Evolutionary conservation across 2,797 vertebrate species (phyloP).

Genomic region (Picus viridis): DNA sequence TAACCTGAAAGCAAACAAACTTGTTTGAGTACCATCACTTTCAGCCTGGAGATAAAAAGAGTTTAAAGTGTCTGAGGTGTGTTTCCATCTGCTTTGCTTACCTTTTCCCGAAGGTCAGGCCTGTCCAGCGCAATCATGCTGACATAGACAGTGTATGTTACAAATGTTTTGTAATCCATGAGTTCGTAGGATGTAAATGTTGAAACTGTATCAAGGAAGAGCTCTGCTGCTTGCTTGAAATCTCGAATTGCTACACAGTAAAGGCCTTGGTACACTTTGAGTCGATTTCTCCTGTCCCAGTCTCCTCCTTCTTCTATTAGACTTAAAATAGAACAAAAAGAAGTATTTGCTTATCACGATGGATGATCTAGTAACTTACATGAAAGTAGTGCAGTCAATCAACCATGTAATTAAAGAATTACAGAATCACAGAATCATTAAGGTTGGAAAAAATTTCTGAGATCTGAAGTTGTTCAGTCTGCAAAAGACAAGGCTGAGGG

Average conservation of each 20-base stretch:
- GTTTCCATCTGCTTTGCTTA: slow-evolving; percentile 42
- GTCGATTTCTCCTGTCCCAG: slow-evolving; percentile 96
- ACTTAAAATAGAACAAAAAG: slow-evolving; percentile 74
- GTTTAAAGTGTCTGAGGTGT: background rate
- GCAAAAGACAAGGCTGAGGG: too few species aligned
- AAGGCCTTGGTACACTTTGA: slow-evolving; percentile 97
- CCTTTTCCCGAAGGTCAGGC: slow-evolving; percentile 97
- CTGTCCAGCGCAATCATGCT: slow-evolving; percentile 98
- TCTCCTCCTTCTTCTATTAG: slow-evolving; percentile 98
- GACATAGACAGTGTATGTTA: slow-evolving; percentile 97
- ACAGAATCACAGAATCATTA: too few species aligned
- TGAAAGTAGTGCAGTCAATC: background rate
- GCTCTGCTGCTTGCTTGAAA: slow-evolving; percentile 97
- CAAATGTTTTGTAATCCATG: slow-evolving; percentile 99
- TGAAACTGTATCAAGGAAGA: slow-evolving; percentile 97
- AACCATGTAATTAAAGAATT: background rate
- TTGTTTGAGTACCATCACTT: background rate
- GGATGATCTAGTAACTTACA: background rate
- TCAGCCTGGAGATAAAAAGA: background rate
- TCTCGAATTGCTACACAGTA: slow-evolving; percentile 97
- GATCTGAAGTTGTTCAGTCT: too few species aligned
- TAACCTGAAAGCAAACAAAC: slow-evolving; percentile 82
- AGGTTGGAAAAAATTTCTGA: too few species aligned
- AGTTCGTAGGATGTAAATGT: slow-evolving; percentile 99
- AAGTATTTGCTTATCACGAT: background rate